Evolutionary conservation across 2,888 invertebrate genomes (phyloP).

Genomic region (Nudaria mundana): DNA sequence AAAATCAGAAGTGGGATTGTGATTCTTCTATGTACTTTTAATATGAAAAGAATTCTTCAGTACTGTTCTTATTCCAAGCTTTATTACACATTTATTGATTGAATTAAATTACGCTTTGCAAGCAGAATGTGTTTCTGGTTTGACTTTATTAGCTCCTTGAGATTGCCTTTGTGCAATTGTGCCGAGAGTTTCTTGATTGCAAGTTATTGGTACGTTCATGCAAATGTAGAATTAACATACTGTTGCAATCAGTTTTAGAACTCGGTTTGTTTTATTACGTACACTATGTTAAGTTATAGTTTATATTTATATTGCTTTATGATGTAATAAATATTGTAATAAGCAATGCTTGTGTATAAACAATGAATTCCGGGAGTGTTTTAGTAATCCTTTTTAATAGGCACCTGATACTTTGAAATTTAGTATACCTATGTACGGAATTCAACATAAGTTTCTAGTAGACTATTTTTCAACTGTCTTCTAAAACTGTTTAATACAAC

Average conservation of each 20-base stretch:
- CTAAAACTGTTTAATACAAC: no score
- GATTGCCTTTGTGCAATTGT: constrained; percentile 16
- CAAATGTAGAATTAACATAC: constrained; percentile 9
- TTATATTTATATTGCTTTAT: no score
- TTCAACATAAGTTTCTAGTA: no score
- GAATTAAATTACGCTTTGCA: constrained; percentile 17
- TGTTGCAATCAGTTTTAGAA: constrained; percentile 5
- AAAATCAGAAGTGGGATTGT: not conserved
- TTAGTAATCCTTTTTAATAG: no score
- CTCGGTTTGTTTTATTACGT: constrained; percentile 2
- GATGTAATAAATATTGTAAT: no score
- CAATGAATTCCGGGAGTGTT: no score
- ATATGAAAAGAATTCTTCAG: not conserved
- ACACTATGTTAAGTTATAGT: not conserved
- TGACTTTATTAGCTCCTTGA: constrained; percentile 16
- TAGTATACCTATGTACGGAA: no score
- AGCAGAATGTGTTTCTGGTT: constrained; percentile 7
- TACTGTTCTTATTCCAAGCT: not conserved
- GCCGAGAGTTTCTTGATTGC: constrained; percentile 6
- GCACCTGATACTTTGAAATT: no score
- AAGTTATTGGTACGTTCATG: constrained; percentile 11
- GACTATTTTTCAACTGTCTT: no score
- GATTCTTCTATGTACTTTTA: not conserved
- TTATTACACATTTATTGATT: constrained; percentile 8
- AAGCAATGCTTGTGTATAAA: not conserved